Evolutionary conservation across 2,113 vertebrate genomes (phyloP).

Genomic region (Bubo bubo): DNA sequence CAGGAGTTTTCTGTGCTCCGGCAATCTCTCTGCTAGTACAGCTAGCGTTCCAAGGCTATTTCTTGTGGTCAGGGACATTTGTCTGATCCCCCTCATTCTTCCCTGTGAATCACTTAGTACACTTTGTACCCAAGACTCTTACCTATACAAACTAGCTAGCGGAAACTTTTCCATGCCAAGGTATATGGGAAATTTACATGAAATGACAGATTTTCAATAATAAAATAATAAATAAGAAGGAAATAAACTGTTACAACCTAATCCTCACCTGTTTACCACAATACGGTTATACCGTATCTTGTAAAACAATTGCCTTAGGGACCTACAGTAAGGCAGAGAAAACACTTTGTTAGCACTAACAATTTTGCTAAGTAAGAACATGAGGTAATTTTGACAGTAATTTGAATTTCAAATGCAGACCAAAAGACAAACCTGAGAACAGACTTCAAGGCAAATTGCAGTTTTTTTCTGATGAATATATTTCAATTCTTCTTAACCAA

Average conservation of each 20-base stretch:
- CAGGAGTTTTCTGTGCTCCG: background rate
- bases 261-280: background rate
- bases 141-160: background rate
- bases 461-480: background rate
- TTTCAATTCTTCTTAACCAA: background rate
- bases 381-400: background rate
- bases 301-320: background rate
- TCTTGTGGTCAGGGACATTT: background rate
- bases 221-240: background rate
- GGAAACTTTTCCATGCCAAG: background rate
- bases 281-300: background rate
- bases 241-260: background rate
- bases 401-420: slow-evolving; percentile 20
- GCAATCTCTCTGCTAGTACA: background rate
- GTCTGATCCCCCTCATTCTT: background rate
- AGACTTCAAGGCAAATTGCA: background rate
- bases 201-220: background rate
- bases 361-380: background rate
- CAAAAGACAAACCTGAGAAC: background rate
- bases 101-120: background rate
- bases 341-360: background rate
- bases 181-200: background rate
- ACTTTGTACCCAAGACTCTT: background rate
- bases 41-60: background rate
- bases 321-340: background rate